Evolutionary conservation across 2,888 invertebrate genomes (phyloP).

Genomic region (Andricus quercusramuli): DNA sequence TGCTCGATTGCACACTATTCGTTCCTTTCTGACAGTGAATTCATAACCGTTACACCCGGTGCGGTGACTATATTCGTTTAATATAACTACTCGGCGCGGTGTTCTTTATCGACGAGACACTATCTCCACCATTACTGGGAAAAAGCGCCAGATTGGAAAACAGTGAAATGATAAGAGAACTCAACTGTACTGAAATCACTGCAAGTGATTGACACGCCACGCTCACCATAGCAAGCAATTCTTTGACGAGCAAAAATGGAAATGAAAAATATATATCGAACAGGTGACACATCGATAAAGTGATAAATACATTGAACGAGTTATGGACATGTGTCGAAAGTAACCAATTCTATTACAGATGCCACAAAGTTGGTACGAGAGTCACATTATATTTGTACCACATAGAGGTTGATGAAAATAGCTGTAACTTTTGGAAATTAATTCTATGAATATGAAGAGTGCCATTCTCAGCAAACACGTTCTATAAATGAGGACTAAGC

Average conservation of each 20-base stretch:
- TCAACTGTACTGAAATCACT: slow-evolving; percentile 15
- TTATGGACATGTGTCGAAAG: slow-evolving; percentile 2
- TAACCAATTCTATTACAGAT: slow-evolving; percentile 17
- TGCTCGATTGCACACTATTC: slow-evolving; percentile 54
- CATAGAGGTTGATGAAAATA: not conserved
- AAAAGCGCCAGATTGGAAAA: slow-evolving; percentile 40
- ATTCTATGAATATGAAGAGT: too few relatives aligned
- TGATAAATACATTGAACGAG: slow-evolving; percentile 18
- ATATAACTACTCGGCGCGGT: slow-evolving; percentile 2
- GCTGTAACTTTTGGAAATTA: not conserved
- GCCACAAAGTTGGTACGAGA: not conserved
- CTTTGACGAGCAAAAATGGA: slow-evolving; percentile 23
- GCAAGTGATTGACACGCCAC: slow-evolving; percentile 28
- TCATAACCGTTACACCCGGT: slow-evolving; percentile 48
- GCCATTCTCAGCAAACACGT: too few relatives aligned
- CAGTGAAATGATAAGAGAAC: slow-evolving; percentile 33
- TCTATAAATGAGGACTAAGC: too few relatives aligned
- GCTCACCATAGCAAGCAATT: slow-evolving; percentile 4
- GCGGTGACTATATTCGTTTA: slow-evolving; percentile 51
- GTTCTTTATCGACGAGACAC: slow-evolving; percentile 12
- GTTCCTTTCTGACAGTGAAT: slow-evolving; percentile 55
- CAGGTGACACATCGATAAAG: slow-evolving; percentile 24
- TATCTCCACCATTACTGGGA: slow-evolving; percentile 8
- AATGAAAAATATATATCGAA: slow-evolving; percentile 28
- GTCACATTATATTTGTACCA: not conserved